Base-by-base conservation (phyloP, 2,797 vertebrate genomes). In the Sebastolobus altivelis region DNA sequence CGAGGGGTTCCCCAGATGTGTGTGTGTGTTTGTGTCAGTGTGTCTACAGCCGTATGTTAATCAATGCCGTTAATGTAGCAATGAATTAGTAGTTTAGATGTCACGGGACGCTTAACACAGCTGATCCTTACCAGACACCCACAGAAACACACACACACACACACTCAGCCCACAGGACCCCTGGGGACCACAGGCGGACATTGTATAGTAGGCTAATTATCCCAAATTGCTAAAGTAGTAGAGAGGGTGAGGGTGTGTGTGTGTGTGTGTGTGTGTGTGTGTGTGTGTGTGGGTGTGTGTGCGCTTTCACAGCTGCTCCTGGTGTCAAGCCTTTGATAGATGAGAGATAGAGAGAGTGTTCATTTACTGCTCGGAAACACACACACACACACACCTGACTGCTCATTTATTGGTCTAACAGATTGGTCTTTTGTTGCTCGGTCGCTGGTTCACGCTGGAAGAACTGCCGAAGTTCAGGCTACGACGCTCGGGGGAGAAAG, bases 11-110 rank as follows among this genome's bases (percentile, higher is more conserved):
- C 85, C 90, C 78, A 75, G 81, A 83, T 88, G 78, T 84, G 67
- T 81, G 49, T 56, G 71, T 61, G 81, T 69, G 78, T 75, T 8
- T 27, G 40, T 65, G 76, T 84, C 13, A 9, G 80, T 82, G 84
- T 81, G 80, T 86, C 40, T 87, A 63, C 74, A 87, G 87, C 88
- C 85, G 88, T 95, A 95, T 96, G 96, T 93, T 95, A 95, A 96
- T 96, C 93, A 94, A 93, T 93, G 92, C 89, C 85, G 95, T 95
- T 96, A 96, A 96, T 96, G 95, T 95, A 94, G 94, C 95, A 95
- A 95, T 95, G 95, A 96, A 96, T 96, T 96, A 95, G 94, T 94
- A 95, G 95, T 96, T 95, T 95, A 95, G 94, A 95, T 95, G 95
- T 96, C 95, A 96, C 93, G 88, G 94, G 95, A 96, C 94, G 93